Evolutionary conservation across 2,113 vertebrate genomes (phyloP).

Genomic region (Sander vitreus): DNA sequence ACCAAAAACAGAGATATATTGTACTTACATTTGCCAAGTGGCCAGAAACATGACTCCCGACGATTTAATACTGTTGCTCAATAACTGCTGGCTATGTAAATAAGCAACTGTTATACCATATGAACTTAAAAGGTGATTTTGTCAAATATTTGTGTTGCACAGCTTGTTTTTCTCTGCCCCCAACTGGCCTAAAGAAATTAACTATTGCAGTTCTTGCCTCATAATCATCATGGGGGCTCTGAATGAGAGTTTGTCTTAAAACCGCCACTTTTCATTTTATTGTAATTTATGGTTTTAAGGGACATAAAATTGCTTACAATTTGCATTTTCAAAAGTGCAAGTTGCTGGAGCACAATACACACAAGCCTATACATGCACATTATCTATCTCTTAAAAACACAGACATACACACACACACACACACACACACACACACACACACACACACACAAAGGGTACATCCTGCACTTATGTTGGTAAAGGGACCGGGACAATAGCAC

Average conservation of each 20-base stretch:
- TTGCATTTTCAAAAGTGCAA: slow-evolving; percentile 4
- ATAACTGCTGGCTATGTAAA: not conserved
- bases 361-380: not conserved
- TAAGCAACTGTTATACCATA: not conserved
- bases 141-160: not conserved
- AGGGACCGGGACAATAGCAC: slow-evolving; percentile 50
- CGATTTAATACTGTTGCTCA: not conserved
- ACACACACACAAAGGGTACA: slow-evolving; percentile 1
- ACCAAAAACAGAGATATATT: not conserved
- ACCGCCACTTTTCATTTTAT: not conserved
- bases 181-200: not conserved
- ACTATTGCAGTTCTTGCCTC: not conserved
- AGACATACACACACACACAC: not conserved
- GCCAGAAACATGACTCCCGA: not conserved
- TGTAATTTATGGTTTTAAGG: slow-evolving; percentile 5
- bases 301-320: not conserved
- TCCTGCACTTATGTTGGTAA: slow-evolving; percentile 6
- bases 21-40: not conserved
- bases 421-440: not conserved
- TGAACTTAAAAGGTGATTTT: not conserved
- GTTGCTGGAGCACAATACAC: not conserved
- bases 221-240: not conserved
- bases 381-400: too few species aligned
- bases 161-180: not conserved
- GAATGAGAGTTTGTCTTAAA: not conserved